A percentile compares a stretch with the other conserved stretches of the same genome.
These are phyloP conservation scores for Brassicogethes aeneus DNA, from an alignment of 2,888 invertebrate genomes.

Conservation along the genomic window DNA sequence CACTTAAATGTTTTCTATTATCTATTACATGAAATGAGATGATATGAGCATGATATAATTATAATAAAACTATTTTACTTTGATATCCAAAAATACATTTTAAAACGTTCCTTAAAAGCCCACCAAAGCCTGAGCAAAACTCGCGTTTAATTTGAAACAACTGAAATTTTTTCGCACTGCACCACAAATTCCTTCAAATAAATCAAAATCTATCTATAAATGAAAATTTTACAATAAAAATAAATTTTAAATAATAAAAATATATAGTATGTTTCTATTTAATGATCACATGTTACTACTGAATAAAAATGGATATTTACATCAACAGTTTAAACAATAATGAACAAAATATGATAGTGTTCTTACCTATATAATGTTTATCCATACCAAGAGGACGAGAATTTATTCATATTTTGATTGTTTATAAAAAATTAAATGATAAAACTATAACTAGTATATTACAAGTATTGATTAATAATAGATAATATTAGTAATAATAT, in stretches of 20 bases:
- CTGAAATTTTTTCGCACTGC: no score
- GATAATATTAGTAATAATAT: conserved; percentile 3
- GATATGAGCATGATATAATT: no score
- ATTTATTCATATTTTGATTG: neutral
- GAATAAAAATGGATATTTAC: neutral
- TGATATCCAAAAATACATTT: no score
- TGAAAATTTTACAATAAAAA: neutral
- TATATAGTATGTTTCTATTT: neutral
- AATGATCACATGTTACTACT: neutral
- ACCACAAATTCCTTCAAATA: no score
- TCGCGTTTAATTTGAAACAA: no score
- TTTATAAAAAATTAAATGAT: neutral
- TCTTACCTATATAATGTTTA: no score
- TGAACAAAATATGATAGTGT: no score
- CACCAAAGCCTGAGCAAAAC: neutral
- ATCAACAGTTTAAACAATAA: neutral
- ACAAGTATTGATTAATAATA: neutral
- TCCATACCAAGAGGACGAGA: no score
- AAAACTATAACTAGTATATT: neutral
- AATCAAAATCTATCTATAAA: no score
- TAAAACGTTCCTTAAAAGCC: neutral
- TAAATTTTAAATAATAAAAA: neutral
- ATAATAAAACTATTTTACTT: no score
- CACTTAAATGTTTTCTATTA: no score
- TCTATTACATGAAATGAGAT: no score